These are phyloP conservation scores for Melanerpes aurifrons DNA, from an alignment of 2,113 vertebrate genomes.

Conservation along the genomic window DNA sequence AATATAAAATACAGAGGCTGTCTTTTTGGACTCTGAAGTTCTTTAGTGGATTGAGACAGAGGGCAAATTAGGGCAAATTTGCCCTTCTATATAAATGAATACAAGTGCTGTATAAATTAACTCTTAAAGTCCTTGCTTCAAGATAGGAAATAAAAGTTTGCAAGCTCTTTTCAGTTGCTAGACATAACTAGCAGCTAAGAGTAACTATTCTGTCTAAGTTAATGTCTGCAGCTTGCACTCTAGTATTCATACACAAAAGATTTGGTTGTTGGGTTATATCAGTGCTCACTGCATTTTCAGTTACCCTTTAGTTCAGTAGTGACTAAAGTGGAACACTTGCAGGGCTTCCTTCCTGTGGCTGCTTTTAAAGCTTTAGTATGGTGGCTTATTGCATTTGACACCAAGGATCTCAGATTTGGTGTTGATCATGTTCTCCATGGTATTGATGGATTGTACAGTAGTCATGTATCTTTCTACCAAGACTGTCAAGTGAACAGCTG, in stretches of 20 bases:
- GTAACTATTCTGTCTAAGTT: neutral
- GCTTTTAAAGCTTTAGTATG: neutral
- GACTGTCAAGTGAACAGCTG: neutral
- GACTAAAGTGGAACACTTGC: neutral
- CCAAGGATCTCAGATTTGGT: neutral
- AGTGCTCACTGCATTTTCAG: neutral
- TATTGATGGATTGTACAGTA: neutral
- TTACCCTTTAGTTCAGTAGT: neutral
- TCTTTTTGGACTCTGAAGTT: neutral
- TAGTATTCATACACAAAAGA: neutral
- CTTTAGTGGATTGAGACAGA: neutral
- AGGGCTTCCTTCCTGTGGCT: neutral
- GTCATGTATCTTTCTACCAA: neutral
- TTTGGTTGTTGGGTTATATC: neutral
- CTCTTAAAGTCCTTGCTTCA: neutral
- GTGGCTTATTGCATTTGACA: neutral
- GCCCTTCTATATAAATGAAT: neutral
- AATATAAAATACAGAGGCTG: neutral
- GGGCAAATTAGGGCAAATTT: neutral
- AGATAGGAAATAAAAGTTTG: neutral
- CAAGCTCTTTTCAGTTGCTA: neutral
- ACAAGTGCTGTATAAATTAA: neutral
- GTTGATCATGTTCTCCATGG: neutral
- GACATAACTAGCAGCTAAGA: neutral
- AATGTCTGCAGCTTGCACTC: neutral